Evolutionary conservation across 2,888 invertebrate species (phyloP).

Genomic region (Tolmerus cingulatus): DNA sequence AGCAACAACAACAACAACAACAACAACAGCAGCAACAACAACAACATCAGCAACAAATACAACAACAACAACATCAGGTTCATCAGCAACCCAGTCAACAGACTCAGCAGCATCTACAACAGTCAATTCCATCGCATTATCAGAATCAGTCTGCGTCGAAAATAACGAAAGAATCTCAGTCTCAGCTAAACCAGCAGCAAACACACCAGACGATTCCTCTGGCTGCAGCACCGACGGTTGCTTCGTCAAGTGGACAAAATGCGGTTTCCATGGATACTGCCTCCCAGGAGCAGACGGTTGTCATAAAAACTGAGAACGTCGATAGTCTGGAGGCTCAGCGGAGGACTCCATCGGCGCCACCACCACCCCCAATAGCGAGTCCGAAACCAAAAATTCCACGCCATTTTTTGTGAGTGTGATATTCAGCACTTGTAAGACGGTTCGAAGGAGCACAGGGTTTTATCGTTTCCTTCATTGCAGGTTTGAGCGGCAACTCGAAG

Average conservation of each 20-base stretch:
- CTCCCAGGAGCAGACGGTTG: background rate
- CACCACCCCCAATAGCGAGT: constrained; percentile 61
- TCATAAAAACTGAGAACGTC: constrained; percentile 36
- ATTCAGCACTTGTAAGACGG: constrained; percentile 50
- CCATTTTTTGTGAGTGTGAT: constrained; percentile 65
- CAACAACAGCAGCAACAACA: constrained; percentile 41
- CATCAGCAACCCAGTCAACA: constrained; percentile 52
- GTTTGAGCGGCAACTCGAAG: constrained; percentile 77
- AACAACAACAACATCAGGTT: constrained; percentile 41
- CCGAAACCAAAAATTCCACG: constrained; percentile 63
- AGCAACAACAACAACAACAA: constrained; percentile 52
- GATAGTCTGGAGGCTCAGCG: constrained; percentile 43
- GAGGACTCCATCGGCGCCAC: constrained; percentile 52
- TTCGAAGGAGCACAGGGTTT: background rate
- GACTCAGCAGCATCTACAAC: constrained; percentile 52
- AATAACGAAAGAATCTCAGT: constrained; percentile 51
- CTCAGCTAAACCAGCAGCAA: constrained; percentile 49
- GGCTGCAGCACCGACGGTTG: background rate
- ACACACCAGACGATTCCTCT: background rate
- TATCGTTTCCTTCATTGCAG: constrained; percentile 61
- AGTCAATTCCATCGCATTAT: constrained; percentile 46
- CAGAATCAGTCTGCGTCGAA: constrained; percentile 42
- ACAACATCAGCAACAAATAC: constrained; percentile 49
- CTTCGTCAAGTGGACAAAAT: background rate
- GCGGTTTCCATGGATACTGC: background rate